Percentiles rank a stretch among this genome's conserved stretches.
Evolutionary conservation across 1,140 invertebrate genomes (phyloP).

Genomic region (Adelges cooleyi): DNA sequence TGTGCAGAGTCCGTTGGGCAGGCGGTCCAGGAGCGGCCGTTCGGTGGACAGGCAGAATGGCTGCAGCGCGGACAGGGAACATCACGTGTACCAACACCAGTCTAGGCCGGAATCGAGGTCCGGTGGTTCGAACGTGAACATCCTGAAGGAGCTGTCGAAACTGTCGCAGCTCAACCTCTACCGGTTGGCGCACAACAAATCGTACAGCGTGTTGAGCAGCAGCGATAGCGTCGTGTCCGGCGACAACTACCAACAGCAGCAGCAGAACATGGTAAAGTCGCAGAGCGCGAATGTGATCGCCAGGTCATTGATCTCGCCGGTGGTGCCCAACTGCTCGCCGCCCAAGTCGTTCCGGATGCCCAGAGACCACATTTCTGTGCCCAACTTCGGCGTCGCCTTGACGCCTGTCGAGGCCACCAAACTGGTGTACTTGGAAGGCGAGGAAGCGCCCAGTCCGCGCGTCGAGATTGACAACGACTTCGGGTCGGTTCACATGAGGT

Average conservation of each 20-base stretch:
- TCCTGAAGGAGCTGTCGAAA: slow-evolving; percentile 60
- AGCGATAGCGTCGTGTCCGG: slow-evolving; percentile 32
- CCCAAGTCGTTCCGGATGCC: slow-evolving; percentile 39
- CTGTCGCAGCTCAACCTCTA: slow-evolving; percentile 60
- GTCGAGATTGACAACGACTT: slow-evolving; percentile 32
- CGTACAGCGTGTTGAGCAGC: slow-evolving; percentile 53
- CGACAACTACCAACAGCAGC: slow-evolving; percentile 41
- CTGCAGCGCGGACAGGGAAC: neutral
- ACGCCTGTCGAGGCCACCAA: slow-evolving; percentile 56
- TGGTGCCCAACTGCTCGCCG: slow-evolving; percentile 56
- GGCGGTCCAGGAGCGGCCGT: neutral
- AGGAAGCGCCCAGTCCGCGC: slow-evolving; percentile 37
- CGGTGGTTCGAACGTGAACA: slow-evolving; percentile 38
- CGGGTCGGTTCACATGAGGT: slow-evolving; percentile 34
- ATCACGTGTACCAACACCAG: slow-evolving; percentile 6
- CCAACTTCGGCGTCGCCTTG: slow-evolving; percentile 36
- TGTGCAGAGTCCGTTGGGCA: neutral
- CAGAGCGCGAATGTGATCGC: slow-evolving; percentile 49
- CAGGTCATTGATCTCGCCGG: slow-evolving; percentile 32
- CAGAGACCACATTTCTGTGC: slow-evolving; percentile 25
- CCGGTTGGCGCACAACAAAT: slow-evolving; percentile 47
- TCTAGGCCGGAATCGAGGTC: slow-evolving; percentile 13
- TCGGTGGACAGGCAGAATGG: slow-evolving; percentile 30
- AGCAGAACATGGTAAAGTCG: slow-evolving; percentile 45
- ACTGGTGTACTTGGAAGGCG: slow-evolving; percentile 56